Percentiles rank a stretch among this genome's conserved stretches.
Evolutionary conservation across 1,140 invertebrate genomes (phyloP).

Genomic region (Euwallacea similis): DNA sequence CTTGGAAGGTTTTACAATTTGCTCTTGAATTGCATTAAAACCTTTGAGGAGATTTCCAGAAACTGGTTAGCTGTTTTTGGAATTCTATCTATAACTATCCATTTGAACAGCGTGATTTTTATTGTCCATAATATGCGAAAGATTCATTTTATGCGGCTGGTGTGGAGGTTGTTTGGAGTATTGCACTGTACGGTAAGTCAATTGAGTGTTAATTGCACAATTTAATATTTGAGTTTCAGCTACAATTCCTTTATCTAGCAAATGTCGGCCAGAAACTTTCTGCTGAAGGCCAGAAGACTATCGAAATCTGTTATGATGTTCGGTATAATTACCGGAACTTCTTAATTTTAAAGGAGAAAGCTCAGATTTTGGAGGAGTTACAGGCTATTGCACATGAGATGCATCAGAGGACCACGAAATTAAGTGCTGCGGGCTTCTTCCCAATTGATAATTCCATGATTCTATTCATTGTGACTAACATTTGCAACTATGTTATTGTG

Average conservation of each 20-base stretch:
- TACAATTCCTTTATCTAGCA: conserved; percentile 10
- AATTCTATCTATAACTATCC: neutral
- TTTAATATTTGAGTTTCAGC: conserved; percentile 7
- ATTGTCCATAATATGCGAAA: neutral
- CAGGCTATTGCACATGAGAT: conserved; percentile 12
- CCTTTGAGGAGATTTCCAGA: neutral
- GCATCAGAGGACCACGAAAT: conserved; percentile 16
- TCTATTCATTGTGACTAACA: conserved; percentile 14
- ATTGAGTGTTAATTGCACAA: neutral
- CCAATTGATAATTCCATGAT: conserved; percentile 26
- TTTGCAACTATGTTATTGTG: conserved; percentile 11
- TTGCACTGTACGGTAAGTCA: neutral
- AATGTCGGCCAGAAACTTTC: conserved; percentile 10
- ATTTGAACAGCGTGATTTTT: neutral
- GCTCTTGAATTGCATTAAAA: neutral
- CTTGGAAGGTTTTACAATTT: neutral
- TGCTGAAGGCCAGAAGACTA: conserved; percentile 7
- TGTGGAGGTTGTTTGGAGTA: neutral
- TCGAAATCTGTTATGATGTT: conserved; percentile 9
- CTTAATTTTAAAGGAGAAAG: neutral
- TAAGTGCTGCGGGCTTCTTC: conserved; percentile 24
- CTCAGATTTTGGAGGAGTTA: neutral
- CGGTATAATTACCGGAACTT: neutral
- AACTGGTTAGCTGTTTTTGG: neutral
- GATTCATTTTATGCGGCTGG: neutral